phyloP scores from a whole-genome alignment of 2,888 invertebrate genomes.

The Parnassius mnemosyne region DNA sequence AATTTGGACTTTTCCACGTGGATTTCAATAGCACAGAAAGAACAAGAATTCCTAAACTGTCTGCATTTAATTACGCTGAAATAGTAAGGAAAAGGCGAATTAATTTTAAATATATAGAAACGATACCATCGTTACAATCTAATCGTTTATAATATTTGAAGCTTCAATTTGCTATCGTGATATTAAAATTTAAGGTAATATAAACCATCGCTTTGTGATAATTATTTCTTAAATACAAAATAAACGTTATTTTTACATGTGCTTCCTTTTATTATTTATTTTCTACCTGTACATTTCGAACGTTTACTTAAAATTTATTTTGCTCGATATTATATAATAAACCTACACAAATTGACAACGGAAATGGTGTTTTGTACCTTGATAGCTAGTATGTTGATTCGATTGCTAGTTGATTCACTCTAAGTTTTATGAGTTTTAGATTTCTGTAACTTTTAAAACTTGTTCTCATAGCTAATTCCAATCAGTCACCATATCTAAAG shows the following conservation, averaged over 20 bases:
- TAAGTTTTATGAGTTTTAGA: too few species aligned
- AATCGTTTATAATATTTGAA: slow-evolving; percentile 35
- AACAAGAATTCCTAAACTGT: slow-evolving; percentile 68
- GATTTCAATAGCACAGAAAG: slow-evolving; percentile 63
- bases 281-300: background rate
- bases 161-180: too few species aligned
- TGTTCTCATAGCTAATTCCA: too few species aligned
- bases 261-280: slow-evolving; percentile 1
- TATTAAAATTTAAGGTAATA: slow-evolving; percentile 3
- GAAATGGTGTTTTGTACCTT: too few species aligned
- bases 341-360: too few species aligned
- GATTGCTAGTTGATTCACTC: too few species aligned
- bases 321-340: too few species aligned
- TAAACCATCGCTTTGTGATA: slow-evolving; percentile 9
- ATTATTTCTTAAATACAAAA: slow-evolving; percentile 16
- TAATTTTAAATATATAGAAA: slow-evolving; percentile 60
- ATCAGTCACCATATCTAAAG: too few species aligned
- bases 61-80: slow-evolving; percentile 62
- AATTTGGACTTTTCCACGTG: slow-evolving; percentile 72
- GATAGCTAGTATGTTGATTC: too few species aligned
- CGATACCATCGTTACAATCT: slow-evolving; percentile 33
- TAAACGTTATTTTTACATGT: slow-evolving; percentile 15
- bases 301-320: too few species aligned
- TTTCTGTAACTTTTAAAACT: too few species aligned
- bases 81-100: slow-evolving; percentile 61